phyloP scores from a whole-genome alignment of 2,888 invertebrate species.

The Dryobotodes eremita region DNA sequence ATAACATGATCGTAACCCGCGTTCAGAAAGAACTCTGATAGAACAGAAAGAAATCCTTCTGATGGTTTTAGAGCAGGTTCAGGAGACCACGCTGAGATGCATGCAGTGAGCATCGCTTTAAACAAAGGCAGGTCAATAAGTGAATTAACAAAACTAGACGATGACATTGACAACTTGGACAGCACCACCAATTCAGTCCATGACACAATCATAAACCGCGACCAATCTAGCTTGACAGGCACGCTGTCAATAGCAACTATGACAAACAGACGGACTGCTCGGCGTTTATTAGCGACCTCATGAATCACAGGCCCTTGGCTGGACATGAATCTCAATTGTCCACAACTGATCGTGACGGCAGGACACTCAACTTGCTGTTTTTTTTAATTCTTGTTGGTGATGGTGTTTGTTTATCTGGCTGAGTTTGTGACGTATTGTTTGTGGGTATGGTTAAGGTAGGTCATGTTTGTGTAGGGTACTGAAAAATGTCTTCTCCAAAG shows the following conservation, averaged over 20 bases:
- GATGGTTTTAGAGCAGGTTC: neutral
- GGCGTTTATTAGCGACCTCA: constrained; percentile 69
- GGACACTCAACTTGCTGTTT: constrained; percentile 68
- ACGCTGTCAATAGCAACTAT: constrained; percentile 72
- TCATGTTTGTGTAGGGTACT: neutral
- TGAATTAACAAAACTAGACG: constrained; percentile 4
- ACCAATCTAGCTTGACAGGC: constrained; percentile 64
- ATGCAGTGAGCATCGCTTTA: too few species aligned
- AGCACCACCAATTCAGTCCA: constrained; percentile 51
- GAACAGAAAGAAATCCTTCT: neutral
- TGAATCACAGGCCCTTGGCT: constrained; percentile 72
- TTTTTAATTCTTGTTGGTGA: constrained; percentile 45
- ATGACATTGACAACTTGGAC: constrained; percentile 38
- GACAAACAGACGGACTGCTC: constrained; percentile 70
- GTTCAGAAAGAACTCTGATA: neutral
- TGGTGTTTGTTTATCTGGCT: constrained; percentile 27
- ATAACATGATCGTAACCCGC: neutral
- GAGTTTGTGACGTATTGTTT: constrained; percentile 9
- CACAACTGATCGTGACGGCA: constrained; percentile 63
- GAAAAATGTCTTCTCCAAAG: neutral
- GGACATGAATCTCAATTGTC: constrained; percentile 74
- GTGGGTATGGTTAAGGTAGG: neutral
- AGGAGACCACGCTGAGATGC: neutral
- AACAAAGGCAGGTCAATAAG: neutral
- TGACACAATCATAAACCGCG: constrained; percentile 60